Percentiles rank a stretch among this genome's conserved stretches.
Evolutionary conservation across 2,797 vertebrate species (phyloP).

Genomic region (Ataeniobius toweri): DNA sequence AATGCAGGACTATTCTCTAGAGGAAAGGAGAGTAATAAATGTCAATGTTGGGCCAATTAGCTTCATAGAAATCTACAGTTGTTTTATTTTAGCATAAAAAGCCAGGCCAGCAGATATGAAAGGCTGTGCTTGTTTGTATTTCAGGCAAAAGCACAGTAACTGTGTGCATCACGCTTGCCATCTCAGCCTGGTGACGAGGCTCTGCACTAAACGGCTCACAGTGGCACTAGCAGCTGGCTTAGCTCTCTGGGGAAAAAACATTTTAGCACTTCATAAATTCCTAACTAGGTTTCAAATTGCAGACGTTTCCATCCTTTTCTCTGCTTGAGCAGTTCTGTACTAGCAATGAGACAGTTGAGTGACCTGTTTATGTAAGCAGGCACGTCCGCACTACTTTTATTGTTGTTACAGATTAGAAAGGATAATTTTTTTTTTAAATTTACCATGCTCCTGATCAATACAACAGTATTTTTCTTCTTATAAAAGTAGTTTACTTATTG

Average conservation of each 20-base stretch:
- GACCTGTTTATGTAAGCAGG: conserved; percentile 42
- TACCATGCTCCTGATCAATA: conserved; percentile 33
- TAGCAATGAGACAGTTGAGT: conserved; percentile 57
- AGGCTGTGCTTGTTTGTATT: conserved; percentile 38
- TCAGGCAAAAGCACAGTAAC: conserved; percentile 21
- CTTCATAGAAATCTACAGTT: conserved; percentile 74
- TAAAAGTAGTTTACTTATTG: conserved; percentile 33
- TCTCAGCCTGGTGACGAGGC: conserved; percentile 64
- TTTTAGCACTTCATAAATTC: conserved; percentile 99
- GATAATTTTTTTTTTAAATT: conserved; percentile 24
- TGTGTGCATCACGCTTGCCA: conserved; percentile 54
- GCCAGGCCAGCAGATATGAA: conserved; percentile 47
- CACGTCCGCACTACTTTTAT: conserved; percentile 23
- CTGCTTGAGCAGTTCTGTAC: conserved; percentile 77
- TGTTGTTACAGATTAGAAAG: conserved; percentile 33
- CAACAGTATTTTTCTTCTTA: background rate
- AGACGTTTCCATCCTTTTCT: conserved; percentile 85
- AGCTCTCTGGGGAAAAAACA: conserved; percentile 91
- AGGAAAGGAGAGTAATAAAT: conserved; percentile 51
- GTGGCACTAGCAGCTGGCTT: conserved; percentile 88
- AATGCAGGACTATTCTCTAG: conserved; percentile 46
- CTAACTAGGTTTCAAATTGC: conserved; percentile 98
- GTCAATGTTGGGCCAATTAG: conserved; percentile 72
- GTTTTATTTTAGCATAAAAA: conserved; percentile 72
- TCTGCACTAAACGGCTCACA: conserved; percentile 76